These are phyloP conservation scores for Ctena decussata DNA, from an alignment of 2,888 invertebrate genomes.

Conservation along the genomic window DNA sequence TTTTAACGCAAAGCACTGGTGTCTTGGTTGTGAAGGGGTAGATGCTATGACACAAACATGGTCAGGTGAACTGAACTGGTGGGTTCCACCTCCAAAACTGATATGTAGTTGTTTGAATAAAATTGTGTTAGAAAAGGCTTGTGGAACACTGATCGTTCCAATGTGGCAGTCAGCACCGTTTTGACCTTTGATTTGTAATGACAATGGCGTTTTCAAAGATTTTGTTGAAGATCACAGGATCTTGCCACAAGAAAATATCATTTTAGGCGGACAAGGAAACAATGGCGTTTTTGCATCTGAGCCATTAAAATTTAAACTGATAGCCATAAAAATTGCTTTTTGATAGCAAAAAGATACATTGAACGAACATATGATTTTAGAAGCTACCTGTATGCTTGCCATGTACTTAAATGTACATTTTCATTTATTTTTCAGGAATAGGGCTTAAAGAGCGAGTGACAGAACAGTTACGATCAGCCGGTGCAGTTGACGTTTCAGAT, in stretches of 20 bases:
- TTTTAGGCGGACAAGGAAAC: not conserved
- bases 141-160: conserved; percentile 2
- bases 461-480: not conserved
- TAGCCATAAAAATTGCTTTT: not conserved
- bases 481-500: too few relatives aligned
- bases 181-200: not conserved
- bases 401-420: too few relatives aligned
- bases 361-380: too few relatives aligned
- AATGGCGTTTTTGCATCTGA: not conserved
- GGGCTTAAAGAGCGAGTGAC: conserved; percentile 2
- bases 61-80: not conserved
- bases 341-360: too few relatives aligned
- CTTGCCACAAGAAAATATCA: not conserved
- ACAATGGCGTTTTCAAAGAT: not conserved
- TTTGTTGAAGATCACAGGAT: not conserved
- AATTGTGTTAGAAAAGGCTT: not conserved
- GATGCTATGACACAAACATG: not conserved
- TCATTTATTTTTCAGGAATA: too few relatives aligned
- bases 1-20: not conserved
- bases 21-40: not conserved
- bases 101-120: not conserved
- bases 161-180: conserved; percentile 14
- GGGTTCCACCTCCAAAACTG: conserved; percentile 3
- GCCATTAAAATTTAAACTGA: conserved; percentile 12
- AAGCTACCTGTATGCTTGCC: too few relatives aligned